Conservation (phyloP, 2,797 vertebrate species). For the Phoebastria nigripes region DNA sequence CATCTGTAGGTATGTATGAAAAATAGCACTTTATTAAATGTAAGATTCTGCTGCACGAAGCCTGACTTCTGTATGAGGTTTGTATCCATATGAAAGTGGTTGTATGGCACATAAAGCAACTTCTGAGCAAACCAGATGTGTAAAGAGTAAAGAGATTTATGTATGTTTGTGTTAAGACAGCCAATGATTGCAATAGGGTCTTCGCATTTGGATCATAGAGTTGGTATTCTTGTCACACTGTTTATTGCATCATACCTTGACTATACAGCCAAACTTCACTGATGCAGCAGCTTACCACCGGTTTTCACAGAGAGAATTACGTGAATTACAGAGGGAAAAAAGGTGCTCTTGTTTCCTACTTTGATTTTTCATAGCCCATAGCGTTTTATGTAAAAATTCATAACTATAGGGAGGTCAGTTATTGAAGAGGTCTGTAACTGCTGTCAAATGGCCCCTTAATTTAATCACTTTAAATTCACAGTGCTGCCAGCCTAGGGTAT, state of each 20-base stretch:
- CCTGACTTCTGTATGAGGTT: constrained; percentile 5
- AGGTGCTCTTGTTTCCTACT: not conserved
- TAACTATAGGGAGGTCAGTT: not conserved
- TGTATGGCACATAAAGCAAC: not conserved
- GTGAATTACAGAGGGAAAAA: not conserved
- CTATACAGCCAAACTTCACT: not conserved
- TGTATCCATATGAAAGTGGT: not conserved
- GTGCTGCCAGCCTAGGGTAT: not conserved
- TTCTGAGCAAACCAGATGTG: not conserved
- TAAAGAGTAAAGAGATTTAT: not conserved
- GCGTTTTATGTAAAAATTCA: not conserved
- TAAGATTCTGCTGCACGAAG: not conserved
- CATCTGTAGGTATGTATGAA: constrained; percentile 84
- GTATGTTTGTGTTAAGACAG: not conserved
- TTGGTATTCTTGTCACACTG: not conserved
- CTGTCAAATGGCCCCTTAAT: not conserved
- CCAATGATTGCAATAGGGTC: not conserved
- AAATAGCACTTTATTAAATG: not conserved
- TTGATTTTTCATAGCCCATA: not conserved
- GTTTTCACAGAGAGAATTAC: not conserved
- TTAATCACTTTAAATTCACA: constrained; percentile 9
- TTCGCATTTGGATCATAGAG: not conserved
- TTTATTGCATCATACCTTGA: not conserved
- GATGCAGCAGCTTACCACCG: not conserved
- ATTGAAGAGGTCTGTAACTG: not conserved